Base-by-base conservation (phyloP, 2,888 invertebrate genomes). In the Agonum fuliginosum region DNA sequence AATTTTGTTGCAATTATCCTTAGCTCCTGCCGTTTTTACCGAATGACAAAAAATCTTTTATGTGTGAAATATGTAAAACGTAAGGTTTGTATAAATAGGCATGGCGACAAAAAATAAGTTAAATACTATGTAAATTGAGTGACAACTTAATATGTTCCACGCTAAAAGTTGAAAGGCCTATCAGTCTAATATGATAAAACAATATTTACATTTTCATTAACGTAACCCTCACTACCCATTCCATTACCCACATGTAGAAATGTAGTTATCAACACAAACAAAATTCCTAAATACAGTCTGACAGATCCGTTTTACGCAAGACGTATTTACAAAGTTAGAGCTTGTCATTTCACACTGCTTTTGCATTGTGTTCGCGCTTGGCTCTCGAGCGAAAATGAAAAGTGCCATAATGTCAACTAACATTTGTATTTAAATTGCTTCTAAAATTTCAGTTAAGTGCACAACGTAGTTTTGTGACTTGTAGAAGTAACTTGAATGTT, bases 281-380 rank as follows among this genome's bases (percentile, higher is more conserved):
- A 17, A 46, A 46, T 17, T 14, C 6, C 14, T n/a, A 19, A 46
- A 19, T 19, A 46, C 19, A 46, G 46, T 2, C 12, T 6, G 46
- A 46, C 46, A 46, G 46, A 46, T 46, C 46, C 17, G 46, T 46
- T 46, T 46, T 12, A 14, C 17, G 17, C 46, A 46, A 46, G 46
- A 46, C 17, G 17, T 46, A 46, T 17, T 46, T 46, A 46, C 46
- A 46, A 19, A 14, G 46, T 46, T 46, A 37, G 12, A 37, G 17
- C 46, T 46, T 19, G 17, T 37, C 17, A 46, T 17, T 6, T 46
- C 17, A 1, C 46, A 0, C 46, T 3, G 19, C 37, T 46, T 46
- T 46, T 6, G n/a, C n/a, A n/a, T n/a, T n/a, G n/a, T n/a, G n/a
- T n/a, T n/a, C n/a, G n/a, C n/a, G n/a, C n/a, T n/a, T n/a, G n/a